Base-by-base conservation (phyloP, 2,797 vertebrate genomes). In the Meda fulgida region DNA sequence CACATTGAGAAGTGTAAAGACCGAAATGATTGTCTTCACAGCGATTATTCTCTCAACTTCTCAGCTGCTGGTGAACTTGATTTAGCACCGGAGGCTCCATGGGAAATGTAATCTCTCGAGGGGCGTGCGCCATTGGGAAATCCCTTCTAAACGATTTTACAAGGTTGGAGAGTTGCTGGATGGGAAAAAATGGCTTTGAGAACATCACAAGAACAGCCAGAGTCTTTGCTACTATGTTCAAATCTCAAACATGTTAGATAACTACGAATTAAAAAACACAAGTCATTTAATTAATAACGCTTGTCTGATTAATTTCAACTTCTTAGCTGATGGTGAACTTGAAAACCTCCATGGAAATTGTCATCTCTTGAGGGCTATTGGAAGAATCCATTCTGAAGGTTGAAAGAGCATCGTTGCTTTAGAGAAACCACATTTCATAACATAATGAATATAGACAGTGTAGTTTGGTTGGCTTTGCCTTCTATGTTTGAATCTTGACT, bases 21-120 rank as follows among this genome's bases (percentile, higher is more conserved):
- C 29, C 36, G 51, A 88, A 91, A 87, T 79, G 34, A 88, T 85
- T 66, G 16, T 55, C 80, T 23, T 83, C 82, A 67, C 65, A 71
- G 18, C n/a, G 72, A 63, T 84, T 84, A 85, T 90, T 53, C 63
- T 78, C 63, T 43, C 34, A 78, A 60, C 34, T 78, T 70, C 63
- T 69, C 48, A 84, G 48, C 63, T 69, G 36, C 65, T 69, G 82
- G 63, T 75, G 75, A 78, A 78, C 81, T 75, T 67, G 67, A 51
- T 83, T 67, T 60, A 77, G 53, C 81, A 84, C 72, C 13, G 1
- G 34, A 69, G 65, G 48, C 48, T 78, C 65, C 19, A 78, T 78
- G 82, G 82, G 75, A 78, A 84, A 73, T 73, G 53, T 80, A 79
- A 63, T 80, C 70, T 85, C 84, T 65, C 36, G 23, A 77, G 72